Base-by-base conservation (phyloP, 2,113 vertebrate species). In the Taxidea taxus region DNA sequence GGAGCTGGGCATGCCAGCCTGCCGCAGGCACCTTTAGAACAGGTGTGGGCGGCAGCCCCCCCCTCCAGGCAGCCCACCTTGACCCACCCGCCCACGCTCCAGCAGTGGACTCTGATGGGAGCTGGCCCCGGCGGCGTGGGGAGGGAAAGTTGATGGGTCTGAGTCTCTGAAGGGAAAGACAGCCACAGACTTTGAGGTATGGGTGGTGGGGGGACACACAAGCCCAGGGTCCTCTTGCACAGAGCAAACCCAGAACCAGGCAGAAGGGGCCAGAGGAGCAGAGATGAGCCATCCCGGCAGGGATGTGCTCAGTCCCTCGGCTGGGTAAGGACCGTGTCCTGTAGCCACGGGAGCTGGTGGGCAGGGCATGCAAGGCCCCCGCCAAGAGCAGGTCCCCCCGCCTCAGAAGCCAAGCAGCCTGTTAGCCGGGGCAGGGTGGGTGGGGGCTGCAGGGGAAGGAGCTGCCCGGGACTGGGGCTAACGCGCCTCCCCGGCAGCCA, bases 401-500 rank as follows among this genome's bases (percentile, higher is more conserved):
- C 47, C 56, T 14, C 64, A 4, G 70, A 56, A 60, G 74, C 51
- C 77, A 9, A 31, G 86, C 56, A 27, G 66, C 60, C 81, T 25
- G 0, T 13, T 20, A 31, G 68, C 21, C 4, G 27, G 37, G 68
- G 16, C n/a, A 25, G 64, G 56, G 34, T 4, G 4, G 51, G n/a
- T 34, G 77, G 70, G n/a, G 2, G 74, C 77, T 44, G 83, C 11
- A 27, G 51, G 60, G n/a, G 1, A 14, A 23, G 64, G 42, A 4
- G 25, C 51, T 3, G 27, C 74, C 60, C 16, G 0, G 29, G 5
- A 4, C 78, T 7, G 13, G 87, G 80, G 74, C 90, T 6, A 29
- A 34, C 34, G 78, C 47, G 37, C 39, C 1, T 66, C 94, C 85
- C 21, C 96, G 92, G 95, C 54, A 37, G 18, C 92, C 78, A 77